phyloP scores from a whole-genome alignment of 2,888 invertebrate species.

The Drosophila koepferae region DNA sequence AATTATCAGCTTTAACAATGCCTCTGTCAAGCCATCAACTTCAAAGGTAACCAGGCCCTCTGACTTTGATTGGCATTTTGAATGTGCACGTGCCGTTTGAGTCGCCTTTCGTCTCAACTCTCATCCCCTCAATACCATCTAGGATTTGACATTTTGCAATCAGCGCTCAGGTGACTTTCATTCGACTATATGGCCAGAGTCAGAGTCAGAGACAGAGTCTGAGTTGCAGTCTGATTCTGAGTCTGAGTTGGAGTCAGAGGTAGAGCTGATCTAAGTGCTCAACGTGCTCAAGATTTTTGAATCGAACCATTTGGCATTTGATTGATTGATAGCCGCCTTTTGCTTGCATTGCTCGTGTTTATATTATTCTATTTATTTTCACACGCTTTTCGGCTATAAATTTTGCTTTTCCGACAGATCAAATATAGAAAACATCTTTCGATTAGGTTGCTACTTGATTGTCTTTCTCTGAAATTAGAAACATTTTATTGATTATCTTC shows the following conservation, averaged over 20 bases:
- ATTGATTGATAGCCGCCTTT: slow-evolving; percentile 66
- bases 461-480: not conserved
- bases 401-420: slow-evolving; percentile 36
- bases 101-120: not conserved
- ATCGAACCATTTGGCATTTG: slow-evolving; percentile 52
- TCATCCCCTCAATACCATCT: not conserved
- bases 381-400: slow-evolving; percentile 40
- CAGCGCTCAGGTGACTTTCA: slow-evolving; percentile 46
- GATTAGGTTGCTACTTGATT: not conserved
- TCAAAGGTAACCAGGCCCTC: slow-evolving; percentile 33
- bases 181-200: not conserved
- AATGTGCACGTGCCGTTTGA: slow-evolving; percentile 48
- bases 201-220: not conserved
- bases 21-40: slow-evolving; percentile 23
- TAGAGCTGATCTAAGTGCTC: slow-evolving; percentile 30
- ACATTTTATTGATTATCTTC: not conserved
- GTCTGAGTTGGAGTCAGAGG: not conserved
- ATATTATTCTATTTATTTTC: slow-evolving; percentile 9
- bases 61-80: slow-evolving; percentile 56
- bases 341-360: slow-evolving; percentile 10
- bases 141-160: slow-evolving; percentile 57
- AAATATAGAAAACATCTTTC: slow-evolving; percentile 3
- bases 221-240: not conserved
- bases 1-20: slow-evolving; percentile 20
- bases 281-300: slow-evolving; percentile 53